Percentiles rank a stretch among this genome's conserved stretches.
Evolutionary conservation across 2,888 invertebrate genomes (phyloP).

Genomic region (Tetramorium bicarinatum): DNA sequence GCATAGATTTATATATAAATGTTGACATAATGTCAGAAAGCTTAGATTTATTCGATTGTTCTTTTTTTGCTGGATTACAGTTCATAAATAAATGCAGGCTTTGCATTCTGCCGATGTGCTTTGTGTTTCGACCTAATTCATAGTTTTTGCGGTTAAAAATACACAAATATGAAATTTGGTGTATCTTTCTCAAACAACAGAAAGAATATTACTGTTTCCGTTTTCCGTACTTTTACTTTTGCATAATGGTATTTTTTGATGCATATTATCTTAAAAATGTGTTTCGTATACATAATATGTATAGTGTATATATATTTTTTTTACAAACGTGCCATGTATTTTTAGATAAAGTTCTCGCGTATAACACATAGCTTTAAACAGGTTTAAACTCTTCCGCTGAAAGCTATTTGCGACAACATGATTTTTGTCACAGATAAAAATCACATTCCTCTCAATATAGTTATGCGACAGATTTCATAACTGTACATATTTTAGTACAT

Average conservation of each 20-base stretch:
- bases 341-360: neutral
- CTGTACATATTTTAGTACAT: neutral
- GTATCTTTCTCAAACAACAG: neutral
- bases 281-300: neutral
- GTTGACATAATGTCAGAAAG: neutral
- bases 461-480: neutral
- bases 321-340: neutral
- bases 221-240: conserved; percentile 1
- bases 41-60: conserved; percentile 21
- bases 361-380: neutral
- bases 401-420: neutral
- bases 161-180: neutral
- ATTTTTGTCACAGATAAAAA: neutral
- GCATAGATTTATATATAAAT: conserved; percentile 16
- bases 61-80: conserved; percentile 20
- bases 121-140: conserved; percentile 29
- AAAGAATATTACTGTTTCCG: neutral
- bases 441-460: neutral
- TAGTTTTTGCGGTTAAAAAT: neutral
- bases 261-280: conserved; percentile 3
- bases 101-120: neutral
- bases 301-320: neutral
- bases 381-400: neutral
- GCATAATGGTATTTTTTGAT: conserved; percentile 5
- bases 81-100: conserved; percentile 33